These are phyloP conservation scores for Desoria tigrina DNA, from an alignment of 2,888 invertebrate genomes.

Conservation along the genomic window DNA sequence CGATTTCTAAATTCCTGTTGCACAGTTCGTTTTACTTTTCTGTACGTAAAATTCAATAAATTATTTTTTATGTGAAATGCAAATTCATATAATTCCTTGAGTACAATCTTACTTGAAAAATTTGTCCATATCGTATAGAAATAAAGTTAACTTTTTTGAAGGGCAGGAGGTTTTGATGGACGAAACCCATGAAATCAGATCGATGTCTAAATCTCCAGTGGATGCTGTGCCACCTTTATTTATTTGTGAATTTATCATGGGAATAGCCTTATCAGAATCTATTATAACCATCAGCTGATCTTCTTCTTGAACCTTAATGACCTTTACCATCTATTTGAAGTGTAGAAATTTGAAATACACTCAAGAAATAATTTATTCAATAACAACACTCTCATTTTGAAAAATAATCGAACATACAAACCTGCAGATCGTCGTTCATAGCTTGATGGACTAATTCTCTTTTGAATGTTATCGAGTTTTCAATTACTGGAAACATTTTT, in stretches of 20 bases:
- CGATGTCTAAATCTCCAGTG: too few species aligned
- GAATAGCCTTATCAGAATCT: conserved; percentile 35
- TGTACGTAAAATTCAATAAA: conserved; percentile 27
- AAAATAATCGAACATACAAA: neutral
- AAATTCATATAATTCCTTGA: conserved; percentile 4
- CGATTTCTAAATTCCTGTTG: conserved; percentile 49
- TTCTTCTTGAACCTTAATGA: conserved; percentile 28
- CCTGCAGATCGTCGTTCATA: conserved; percentile 33
- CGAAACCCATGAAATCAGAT: conserved; percentile 47
- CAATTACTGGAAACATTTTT: conserved; percentile 1
- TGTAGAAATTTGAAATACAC: neutral
- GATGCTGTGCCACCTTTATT: neutral
- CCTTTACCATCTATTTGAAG: neutral
- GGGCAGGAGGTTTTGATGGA: conserved; percentile 33
- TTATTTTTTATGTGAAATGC: too few species aligned
- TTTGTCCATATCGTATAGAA: conserved; percentile 58
- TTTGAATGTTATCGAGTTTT: conserved; percentile 32
- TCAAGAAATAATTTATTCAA: too few species aligned
- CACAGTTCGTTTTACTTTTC: conserved; percentile 47
- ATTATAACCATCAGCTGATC: conserved; percentile 36
- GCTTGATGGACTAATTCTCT: conserved; percentile 29
- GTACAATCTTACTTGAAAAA: conserved; percentile 59
- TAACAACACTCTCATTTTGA: neutral
- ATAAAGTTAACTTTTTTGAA: conserved; percentile 57
- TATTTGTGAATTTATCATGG: conserved; percentile 34